phyloP scores from a whole-genome alignment of 2,888 invertebrate genomes.

The Ferrisia virgata region DNA sequence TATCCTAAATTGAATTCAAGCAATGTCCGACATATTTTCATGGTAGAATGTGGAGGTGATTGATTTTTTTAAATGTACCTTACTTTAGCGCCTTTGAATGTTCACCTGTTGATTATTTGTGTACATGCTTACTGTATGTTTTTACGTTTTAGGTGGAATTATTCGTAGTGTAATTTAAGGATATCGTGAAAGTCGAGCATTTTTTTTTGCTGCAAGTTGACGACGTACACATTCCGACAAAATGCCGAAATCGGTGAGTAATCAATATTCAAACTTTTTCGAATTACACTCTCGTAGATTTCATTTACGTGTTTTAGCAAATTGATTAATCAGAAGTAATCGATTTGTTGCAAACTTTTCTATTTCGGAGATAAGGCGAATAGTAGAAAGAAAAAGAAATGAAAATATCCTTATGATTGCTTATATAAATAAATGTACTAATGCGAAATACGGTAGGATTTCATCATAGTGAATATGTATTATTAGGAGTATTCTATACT shows the following conservation, averaged over 20 bases:
- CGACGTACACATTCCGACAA: not conserved
- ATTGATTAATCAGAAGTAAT: not conserved
- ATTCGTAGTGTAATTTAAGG: not conserved
- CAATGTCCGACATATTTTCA: not conserved
- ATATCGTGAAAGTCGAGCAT: not conserved
- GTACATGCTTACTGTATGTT: not conserved
- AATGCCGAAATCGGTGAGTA: constrained; percentile 23
- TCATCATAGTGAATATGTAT: not conserved
- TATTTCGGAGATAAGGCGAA: not conserved
- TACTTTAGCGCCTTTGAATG: constrained; percentile 23
- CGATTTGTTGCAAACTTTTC: not conserved
- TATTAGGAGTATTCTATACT: not conserved
- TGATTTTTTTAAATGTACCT: not conserved
- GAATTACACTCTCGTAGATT: not conserved
- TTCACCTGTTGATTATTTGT: constrained; percentile 30
- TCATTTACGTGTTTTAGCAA: not conserved
- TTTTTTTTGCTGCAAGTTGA: not conserved
- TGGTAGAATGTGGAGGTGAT: not conserved
- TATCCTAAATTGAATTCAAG: not conserved
- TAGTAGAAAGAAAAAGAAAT: not conserved
- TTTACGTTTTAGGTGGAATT: constrained; percentile 1
- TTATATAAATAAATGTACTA: not conserved
- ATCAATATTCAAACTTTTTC: not conserved
- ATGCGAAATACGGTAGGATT: not conserved
- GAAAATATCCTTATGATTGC: not conserved